A percentile compares a stretch with the other conserved stretches of the same genome.
phyloP scores from a whole-genome alignment of 2,113 vertebrate genomes.

The Oryzias woworae region DNA sequence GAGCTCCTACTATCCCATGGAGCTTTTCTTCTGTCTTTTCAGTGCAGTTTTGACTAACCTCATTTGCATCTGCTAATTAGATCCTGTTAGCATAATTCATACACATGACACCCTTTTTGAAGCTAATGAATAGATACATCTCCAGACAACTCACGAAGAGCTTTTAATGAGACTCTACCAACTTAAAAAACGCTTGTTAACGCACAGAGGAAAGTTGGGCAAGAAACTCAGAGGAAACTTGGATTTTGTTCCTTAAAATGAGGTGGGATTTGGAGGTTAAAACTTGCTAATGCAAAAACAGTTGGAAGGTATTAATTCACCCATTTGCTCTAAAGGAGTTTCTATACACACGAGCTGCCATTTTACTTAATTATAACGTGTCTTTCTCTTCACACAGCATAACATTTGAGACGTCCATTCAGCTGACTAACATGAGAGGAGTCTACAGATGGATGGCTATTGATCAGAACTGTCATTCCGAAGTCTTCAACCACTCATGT shows the following conservation, averaged over 20 bases:
- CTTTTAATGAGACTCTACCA: constrained; percentile 78
- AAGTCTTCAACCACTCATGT: constrained; percentile 26
- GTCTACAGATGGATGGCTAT: constrained; percentile 55
- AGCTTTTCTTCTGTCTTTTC: constrained; percentile 83
- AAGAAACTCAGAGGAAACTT: constrained; percentile 46
- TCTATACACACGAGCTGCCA: constrained; percentile 18
- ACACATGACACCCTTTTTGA: constrained; percentile 84
- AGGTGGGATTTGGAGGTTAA: constrained; percentile 27
- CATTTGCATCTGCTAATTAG: constrained; percentile 88
- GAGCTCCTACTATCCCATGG: constrained; percentile 83
- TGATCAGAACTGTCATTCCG: constrained; percentile 38
- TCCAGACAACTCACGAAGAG: constrained; percentile 81
- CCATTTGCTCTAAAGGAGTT: constrained; percentile 1
- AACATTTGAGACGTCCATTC: constrained; percentile 25
- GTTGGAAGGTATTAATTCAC: constrained; percentile 21
- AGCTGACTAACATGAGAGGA: constrained; percentile 31
- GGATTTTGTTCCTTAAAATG: constrained; percentile 48
- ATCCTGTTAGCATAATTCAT: constrained; percentile 87
- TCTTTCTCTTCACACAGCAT: constrained; percentile 53
- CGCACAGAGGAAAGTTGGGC: constrained; percentile 41
- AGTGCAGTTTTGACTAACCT: constrained; percentile 81
- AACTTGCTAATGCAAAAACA: constrained; percentile 41
- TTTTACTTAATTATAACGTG: constrained; percentile 24
- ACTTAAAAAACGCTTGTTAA: constrained; percentile 59
- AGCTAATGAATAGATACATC: constrained; percentile 87